Evolutionary conservation across 2,113 vertebrate species (phyloP), one percentile per base, ranked within the genome.

Genomic region (Pampusana beccarii): DNA sequence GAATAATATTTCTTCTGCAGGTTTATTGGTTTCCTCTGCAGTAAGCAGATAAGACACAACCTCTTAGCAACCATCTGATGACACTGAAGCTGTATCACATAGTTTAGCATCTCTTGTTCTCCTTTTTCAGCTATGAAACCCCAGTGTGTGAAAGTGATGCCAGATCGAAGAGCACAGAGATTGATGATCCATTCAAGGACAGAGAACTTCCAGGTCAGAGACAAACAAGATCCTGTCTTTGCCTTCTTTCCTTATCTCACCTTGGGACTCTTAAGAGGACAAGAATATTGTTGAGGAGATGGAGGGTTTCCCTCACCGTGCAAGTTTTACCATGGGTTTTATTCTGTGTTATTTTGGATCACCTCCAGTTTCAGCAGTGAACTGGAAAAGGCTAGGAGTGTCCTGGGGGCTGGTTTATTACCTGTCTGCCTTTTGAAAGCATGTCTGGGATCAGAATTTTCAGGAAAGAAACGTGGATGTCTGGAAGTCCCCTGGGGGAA

Each of bases 101-200:
- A 42, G 66, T 65, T 91, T 24, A 72, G 33, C 26, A 78, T 86
- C 53, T 80, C 5, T 50, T 42, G n/a, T 90, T 97, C 70, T 97
- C 66, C 81, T 95, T 94, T 97, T 97, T 58, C 95, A 99, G 99
- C 94, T 99, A 99, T 84, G 98, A 99, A 98, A 99, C 98, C 77
- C 99, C 99, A 12, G 98, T 98, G 69, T 99, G 99, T 93, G 99
- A 99, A 97, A 98, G 98, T 1, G 97, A 98, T 13, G 98, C 99
- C 64, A 98, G 98, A 88, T 99, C 98, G 16, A 98, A 97, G 64
- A 96, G 97, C 71, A 88, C 96, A 6, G 99, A 99, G 92, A 94
- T 93, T 31, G 99, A 99, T 16, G 99, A 99, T 85, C 98, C 98
- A 25, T 99, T 99, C 98, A 99, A 98, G 96, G 99, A 98, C 97